Evolutionary conservation across 1,140 invertebrate genomes (phyloP), one percentile per base, ranked within the genome.

Genomic region (Drosophila cardini): DNA sequence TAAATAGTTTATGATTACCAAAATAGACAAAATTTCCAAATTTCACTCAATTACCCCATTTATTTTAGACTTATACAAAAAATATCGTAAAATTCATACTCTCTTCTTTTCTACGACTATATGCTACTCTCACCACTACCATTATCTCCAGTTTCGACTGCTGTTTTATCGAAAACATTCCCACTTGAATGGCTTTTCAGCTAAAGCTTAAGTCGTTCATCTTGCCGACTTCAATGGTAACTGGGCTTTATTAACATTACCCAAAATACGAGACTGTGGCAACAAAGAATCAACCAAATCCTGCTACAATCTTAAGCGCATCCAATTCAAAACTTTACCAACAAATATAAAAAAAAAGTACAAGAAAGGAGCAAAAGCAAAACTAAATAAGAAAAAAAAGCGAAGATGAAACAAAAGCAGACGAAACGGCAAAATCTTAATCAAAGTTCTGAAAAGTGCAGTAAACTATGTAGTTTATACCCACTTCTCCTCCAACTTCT

Each of bases 391-490:
- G n/a, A 21, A 67, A 55, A 40, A 78, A 16, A 16, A 55, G 16
- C 4, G 7, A 46, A 55, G 60, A 56, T 9, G 34, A 76, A 43
- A 76, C 40, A 60, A 52, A 64, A 64, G 40, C n/a, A 72, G 30
- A 38, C 21, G 45, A 72, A 87, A 74, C 69, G 85, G 32, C 52
- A 89, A 87, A 87, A 87, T 89, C 84, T 87, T 87, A 87, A 87
- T 87, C 84, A 87, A 87, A 87, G 84, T 87, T 87, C 84, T 65
- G 83, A 74, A 65, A 89, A 87, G 83, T 87, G 80, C 83, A 89
- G 84, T 89, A 89, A 87, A 89, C 79, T 87, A 83, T 84, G 76
- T 89, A 83, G 83, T 83, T 80, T 79, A 76, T 86, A 76, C 48
- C 2, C 10, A 7, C 7, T 5, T 13, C 13, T 3, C 9, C 7